phyloP scores from a whole-genome alignment of 2,113 vertebrate genomes.

The Syngnathus floridae region DNA sequence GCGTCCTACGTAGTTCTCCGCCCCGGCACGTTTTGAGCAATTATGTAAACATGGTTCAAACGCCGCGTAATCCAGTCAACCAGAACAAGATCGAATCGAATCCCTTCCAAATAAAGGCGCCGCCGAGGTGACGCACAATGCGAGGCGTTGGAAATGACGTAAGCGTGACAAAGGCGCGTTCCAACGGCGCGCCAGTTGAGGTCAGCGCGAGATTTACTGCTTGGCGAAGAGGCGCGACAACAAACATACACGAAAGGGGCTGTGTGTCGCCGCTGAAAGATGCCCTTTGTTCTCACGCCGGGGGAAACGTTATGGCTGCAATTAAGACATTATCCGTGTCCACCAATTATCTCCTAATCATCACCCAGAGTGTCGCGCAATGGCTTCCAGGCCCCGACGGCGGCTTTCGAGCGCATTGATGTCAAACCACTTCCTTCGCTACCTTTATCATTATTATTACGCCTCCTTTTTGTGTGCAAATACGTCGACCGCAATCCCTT shows the following conservation, averaged over 20 bases:
- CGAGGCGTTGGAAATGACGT: background rate
- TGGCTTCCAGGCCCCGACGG: conserved; percentile 4
- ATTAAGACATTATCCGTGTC: conserved; percentile 45
- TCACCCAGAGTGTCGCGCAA: conserved; percentile 9
- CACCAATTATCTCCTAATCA: conserved; percentile 25
- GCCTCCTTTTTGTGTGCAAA: background rate
- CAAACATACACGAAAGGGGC: conserved; percentile 43
- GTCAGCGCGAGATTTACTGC: background rate
- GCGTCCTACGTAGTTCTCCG: no score
- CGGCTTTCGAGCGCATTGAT: background rate
- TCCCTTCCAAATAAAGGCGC: background rate
- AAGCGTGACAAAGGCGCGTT: background rate
- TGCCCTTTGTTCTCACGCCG: conserved; percentile 37
- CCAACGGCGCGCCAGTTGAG: background rate
- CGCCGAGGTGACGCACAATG: background rate
- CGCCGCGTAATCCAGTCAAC: no score
- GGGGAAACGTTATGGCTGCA: conserved; percentile 30
- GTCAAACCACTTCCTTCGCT: background rate
- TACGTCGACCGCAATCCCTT: background rate
- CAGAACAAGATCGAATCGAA: no score
- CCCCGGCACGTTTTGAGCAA: no score
- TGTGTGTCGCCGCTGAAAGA: conserved; percentile 30
- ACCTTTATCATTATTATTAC: conserved; percentile 1
- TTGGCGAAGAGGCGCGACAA: conserved; percentile 15
- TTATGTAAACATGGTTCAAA: no score